Evolutionary conservation across 2,113 vertebrate genomes (phyloP), one percentile per base, ranked within the genome.

Genomic region (Columba livia): DNA sequence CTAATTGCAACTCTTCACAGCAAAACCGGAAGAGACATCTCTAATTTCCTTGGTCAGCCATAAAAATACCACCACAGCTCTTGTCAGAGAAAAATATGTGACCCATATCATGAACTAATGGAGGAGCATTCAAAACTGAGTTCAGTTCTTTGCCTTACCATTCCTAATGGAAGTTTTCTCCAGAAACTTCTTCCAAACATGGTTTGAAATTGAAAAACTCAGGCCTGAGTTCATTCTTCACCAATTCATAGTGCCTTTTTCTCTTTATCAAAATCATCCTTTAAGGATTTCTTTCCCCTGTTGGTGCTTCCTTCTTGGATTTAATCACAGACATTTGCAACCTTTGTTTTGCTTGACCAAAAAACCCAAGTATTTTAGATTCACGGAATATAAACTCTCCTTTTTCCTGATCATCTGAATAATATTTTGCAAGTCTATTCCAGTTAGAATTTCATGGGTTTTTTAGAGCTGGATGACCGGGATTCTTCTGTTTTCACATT

Each of bases 401-500:
- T 51, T 47, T 73, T 61, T 73, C 38, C 11, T 74, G 6, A 3
- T n/a, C 18, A 72, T 60, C 24, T 77, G 26, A 86, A 31, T 44
- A 82, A 18, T 28, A 53, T 65, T 69, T 88, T 80, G 36, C 14
- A 69, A 75, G 28, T 6, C 8, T 88, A 17, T 77, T 72, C 5
- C 11, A 28, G 3, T 28, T 40, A 38, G 14, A 75, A 16, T 75
- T 73, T 54, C 1, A 9, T 42, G 25, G 2, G 1, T 0, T 53
- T 75, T 72, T 72, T 50, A 47, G 4, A 69, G 8, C 8, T 69
- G 17, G 2, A 0, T 54, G n/a, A 44, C 16, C 16, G 80, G 24
- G 72, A 80, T 24, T 65, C 11, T 20, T 84, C 4, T n/a, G 5
- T 50, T 85, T 86, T 66, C 54, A 50, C 5, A 12, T 40, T 12